Evolutionary conservation across 2,113 vertebrate species (phyloP), one percentile per base, ranked within the genome.

Genomic region (Labeo rohita): DNA sequence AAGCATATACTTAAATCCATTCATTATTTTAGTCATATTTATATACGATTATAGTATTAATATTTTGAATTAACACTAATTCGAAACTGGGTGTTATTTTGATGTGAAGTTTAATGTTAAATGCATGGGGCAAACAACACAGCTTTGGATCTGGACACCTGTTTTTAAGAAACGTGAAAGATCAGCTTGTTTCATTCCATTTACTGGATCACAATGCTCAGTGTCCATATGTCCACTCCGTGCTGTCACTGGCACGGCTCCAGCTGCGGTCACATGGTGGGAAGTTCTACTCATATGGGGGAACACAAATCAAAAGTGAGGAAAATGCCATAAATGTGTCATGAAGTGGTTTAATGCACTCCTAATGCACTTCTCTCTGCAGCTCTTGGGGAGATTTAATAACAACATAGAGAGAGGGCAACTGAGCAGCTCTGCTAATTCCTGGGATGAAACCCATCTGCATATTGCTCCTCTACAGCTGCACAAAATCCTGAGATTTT

Each of bases 371-470:
- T 90, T 92, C 72, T 89, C 87, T 85, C 85, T 88, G 89, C 92
- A 90, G 93, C 91, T 92, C 89, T 90, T 90, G 87, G 77, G 79
- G 65, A 92, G 92, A 93, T 94, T 93, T 94, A 94, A 94, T 94
- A 94, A 88, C 87, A 91, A 93, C 92, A 94, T 90, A 92, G 88
- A 91, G 88, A 91, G 84, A 91, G 89, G 87, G 92, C 94, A 93
- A 84, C 89, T 80, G 73, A 95, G 94, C 93, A 87, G 72, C 84
- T 92, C 94, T 95, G 95, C 86, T 92, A 94, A 95, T 96, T 94
- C 88, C 91, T 86, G 85, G 90, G 91, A 85, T 89, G 85, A 92
- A 90, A 81, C 83, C 88, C 90, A 90, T 94, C 91, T 94, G 89
- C 91, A 93, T 94, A 95, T 94, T 94, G 93, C 92, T 90, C 89